phyloP scores from a whole-genome alignment of 2,888 invertebrate genomes.

The Adelphocoris suturalis region DNA sequence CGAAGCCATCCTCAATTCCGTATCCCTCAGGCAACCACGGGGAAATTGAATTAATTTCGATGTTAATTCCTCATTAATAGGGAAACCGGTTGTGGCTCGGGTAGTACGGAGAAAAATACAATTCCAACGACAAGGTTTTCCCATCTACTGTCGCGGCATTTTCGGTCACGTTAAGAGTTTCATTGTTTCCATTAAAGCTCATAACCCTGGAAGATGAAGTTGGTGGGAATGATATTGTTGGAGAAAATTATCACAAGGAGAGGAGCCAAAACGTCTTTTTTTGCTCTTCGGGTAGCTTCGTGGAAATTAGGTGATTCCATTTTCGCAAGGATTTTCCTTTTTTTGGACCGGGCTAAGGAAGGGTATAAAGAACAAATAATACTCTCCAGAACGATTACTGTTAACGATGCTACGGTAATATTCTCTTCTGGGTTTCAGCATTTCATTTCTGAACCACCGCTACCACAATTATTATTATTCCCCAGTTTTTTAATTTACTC shows the following conservation, averaged over 20 bases:
- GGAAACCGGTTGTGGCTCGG: background rate
- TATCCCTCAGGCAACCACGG: background rate
- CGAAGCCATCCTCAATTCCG: background rate
- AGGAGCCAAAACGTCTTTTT: background rate
- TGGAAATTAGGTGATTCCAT: background rate
- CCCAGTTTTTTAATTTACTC: too few species aligned
- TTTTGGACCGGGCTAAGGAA: background rate
- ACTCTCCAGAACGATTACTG: background rate
- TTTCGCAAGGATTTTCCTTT: conserved; percentile 16
- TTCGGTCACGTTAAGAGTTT: background rate
- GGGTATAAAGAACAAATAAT: background rate
- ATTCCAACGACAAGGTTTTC: background rate
- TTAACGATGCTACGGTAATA: conserved; percentile 26
- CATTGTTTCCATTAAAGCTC: conserved; percentile 31
- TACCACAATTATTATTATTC: too few species aligned
- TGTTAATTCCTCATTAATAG: conserved; percentile 26
- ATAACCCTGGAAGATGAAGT: conserved; percentile 20
- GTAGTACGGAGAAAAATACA: background rate
- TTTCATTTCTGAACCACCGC: background rate
- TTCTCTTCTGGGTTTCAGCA: background rate
- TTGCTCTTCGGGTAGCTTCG: background rate
- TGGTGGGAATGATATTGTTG: conserved; percentile 6
- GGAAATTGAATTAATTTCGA: background rate
- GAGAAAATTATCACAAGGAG: background rate
- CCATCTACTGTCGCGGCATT: background rate